A percentile compares a stretch with the other conserved stretches of the same genome.
Conservation (phyloP, 64 coral and sea anemone species). For the Acropora tenuis region DNA sequence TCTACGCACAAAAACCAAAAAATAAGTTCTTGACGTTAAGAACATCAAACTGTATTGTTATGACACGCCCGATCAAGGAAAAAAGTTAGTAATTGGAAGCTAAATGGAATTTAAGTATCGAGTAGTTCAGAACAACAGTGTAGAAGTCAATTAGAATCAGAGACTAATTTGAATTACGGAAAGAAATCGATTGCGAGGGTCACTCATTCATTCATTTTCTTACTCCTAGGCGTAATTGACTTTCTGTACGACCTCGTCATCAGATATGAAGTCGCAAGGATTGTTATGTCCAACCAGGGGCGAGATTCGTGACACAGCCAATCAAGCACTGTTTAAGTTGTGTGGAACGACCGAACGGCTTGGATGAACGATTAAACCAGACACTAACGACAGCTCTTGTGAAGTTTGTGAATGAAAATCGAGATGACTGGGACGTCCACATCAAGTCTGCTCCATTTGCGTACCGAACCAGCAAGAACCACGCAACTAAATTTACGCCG, state of each 20-base stretch:
- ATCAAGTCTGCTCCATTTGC: constrained; percentile 48
- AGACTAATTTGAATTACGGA: not conserved
- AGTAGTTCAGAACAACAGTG: constrained; percentile 3
- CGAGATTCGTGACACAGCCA: not conserved
- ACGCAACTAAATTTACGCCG: constrained; percentile 60
- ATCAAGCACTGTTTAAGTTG: too few relatives aligned
- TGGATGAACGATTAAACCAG: constrained; percentile 1
- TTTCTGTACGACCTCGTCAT: constrained; percentile 57
- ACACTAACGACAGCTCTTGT: constrained; percentile 44
- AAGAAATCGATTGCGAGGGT: not conserved
- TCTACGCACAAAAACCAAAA: not conserved
- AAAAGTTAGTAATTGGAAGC: constrained; percentile 14
- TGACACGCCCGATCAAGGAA: not conserved
- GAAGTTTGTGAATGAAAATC: constrained; percentile 63
- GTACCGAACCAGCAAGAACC: constrained; percentile 50
- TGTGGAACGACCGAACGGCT: not conserved
- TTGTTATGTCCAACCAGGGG: not conserved
- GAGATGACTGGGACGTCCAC: constrained; percentile 62
- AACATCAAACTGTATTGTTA: constrained; percentile 4
- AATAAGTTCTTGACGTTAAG: not conserved
- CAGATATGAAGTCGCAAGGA: not conserved
- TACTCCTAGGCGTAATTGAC: constrained; percentile 31
- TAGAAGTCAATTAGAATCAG: not conserved
- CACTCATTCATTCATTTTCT: constrained; percentile 12
- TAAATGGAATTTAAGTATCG: constrained; percentile 10